Conservation (phyloP, 2,888 invertebrate species). For the Blomia tropicalis region DNA sequence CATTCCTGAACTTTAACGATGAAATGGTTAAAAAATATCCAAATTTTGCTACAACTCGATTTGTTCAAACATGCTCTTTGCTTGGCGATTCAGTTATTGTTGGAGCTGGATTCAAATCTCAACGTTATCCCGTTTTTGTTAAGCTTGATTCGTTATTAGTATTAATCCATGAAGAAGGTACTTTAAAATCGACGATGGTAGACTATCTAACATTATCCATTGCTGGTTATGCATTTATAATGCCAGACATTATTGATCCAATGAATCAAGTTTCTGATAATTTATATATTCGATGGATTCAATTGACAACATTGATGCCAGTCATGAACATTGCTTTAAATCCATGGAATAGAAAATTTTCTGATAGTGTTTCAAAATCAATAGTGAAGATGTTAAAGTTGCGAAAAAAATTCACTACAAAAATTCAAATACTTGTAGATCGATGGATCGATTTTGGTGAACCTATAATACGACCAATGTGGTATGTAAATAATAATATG, state of each 20-base stretch:
- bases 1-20: not conserved
- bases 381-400: not conserved
- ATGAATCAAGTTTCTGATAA: not conserved
- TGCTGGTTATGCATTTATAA: not conserved
- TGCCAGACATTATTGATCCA: not conserved
- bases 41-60: not conserved
- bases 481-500: not conserved
- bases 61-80: not conserved
- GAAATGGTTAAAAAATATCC: not conserved
- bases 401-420: not conserved
- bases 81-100: not conserved
- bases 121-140: not conserved
- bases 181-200: not conserved
- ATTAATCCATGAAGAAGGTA: not conserved
- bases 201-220: not conserved
- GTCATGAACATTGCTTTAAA: not conserved
- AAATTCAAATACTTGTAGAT: not conserved
- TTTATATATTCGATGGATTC: conserved; percentile 1
- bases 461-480: conserved; percentile 8
- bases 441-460: not conserved
- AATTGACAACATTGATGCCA: not conserved
- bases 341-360: not conserved
- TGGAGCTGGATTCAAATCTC: not conserved
- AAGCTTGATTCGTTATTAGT: not conserved
- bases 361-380: not conserved